phyloP scores from a whole-genome alignment of 2,797 vertebrate species.

The Sebastolobus alascanus region DNA sequence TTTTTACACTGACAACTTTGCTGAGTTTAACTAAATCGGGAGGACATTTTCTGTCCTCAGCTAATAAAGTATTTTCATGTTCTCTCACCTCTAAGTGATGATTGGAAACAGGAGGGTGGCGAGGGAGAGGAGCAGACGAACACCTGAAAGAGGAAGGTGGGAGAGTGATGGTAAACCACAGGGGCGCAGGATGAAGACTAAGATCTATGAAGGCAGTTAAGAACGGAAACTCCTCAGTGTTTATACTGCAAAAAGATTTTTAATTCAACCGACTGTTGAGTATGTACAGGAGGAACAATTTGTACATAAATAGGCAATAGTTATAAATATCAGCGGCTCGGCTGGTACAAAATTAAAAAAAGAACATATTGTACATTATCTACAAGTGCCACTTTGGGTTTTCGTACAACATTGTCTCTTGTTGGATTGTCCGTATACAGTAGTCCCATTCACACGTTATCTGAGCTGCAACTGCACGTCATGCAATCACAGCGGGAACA shows the following conservation, averaged over 20 bases:
- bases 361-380: slow-evolving; percentile 89
- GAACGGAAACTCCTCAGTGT: slow-evolving; percentile 24
- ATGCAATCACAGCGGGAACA: slow-evolving; percentile 52
- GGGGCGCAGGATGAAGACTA: neutral
- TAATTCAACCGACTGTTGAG: slow-evolving; percentile 82
- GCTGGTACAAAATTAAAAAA: slow-evolving; percentile 91
- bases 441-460: slow-evolving; percentile 60
- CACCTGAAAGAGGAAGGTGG: neutral
- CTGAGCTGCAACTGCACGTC: slow-evolving; percentile 51
- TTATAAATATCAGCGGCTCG: slow-evolving; percentile 88
- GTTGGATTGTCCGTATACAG: slow-evolving; percentile 65
- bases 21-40: neutral
- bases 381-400: slow-evolving; percentile 85
- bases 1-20: neutral
- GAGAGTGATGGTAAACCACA: neutral
- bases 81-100: neutral
- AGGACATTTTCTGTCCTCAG: slow-evolving; percentile 1
- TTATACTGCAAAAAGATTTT: slow-evolving; percentile 86
- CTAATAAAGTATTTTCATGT: neutral
- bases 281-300: slow-evolving; percentile 84
- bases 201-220: neutral
- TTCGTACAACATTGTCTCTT: slow-evolving; percentile 62
- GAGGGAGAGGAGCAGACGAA: neutral
- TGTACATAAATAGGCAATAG: slow-evolving; percentile 89
- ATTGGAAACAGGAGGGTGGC: neutral